Evolutionary conservation across 2,797 vertebrate genomes (phyloP).

Genomic region (Chaetodon trifasciatus): DNA sequence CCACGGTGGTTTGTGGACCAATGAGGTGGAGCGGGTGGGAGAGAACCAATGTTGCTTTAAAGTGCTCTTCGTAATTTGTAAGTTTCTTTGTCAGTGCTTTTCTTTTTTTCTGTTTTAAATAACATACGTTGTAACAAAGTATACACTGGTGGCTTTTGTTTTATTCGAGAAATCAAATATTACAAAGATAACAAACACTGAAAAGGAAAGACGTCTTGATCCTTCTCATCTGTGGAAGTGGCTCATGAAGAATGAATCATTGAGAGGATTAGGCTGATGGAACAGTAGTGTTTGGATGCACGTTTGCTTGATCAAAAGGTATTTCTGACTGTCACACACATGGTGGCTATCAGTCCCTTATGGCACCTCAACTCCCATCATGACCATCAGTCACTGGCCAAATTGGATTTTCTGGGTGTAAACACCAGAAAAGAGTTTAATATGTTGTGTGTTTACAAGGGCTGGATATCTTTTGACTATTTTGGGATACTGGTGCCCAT

Average conservation of each 20-base stretch:
- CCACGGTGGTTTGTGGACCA: slow-evolving; percentile 1
- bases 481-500: neutral
- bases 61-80: neutral
- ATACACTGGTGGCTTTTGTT: too few species aligned
- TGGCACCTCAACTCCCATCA: too few species aligned
- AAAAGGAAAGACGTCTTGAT: neutral
- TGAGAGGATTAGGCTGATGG: neutral
- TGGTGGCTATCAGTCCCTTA: too few species aligned
- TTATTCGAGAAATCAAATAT: neutral
- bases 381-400: too few species aligned
- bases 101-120: fast-evolving
- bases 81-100: fast-evolving
- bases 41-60: slow-evolving; percentile 39
- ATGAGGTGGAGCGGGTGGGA: neutral
- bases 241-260: neutral
- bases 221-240: neutral
- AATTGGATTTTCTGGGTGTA: neutral
- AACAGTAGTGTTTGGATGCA: neutral
- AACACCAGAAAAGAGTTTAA: neutral
- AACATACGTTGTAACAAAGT: neutral
- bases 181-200: neutral
- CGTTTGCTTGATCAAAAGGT: neutral
- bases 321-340: neutral
- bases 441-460: neutral
- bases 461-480: neutral